Evolutionary conservation across 1,140 invertebrate species (phyloP), one percentile per base, ranked within the genome.

Genomic region (Augochlora pura): DNA sequence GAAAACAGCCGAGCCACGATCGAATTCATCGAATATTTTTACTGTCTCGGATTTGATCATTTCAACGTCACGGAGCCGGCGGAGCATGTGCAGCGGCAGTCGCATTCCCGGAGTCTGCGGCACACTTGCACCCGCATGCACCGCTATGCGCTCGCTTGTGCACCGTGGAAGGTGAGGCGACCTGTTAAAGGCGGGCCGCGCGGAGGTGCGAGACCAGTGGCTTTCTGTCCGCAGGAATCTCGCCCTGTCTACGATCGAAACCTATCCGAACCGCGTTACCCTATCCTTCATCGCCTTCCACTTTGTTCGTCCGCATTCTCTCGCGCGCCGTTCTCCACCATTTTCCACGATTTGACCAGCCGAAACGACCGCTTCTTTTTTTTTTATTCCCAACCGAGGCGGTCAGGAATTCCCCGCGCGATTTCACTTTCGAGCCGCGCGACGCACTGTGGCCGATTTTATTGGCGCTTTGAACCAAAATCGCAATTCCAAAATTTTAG

Each of bases 211-310:
- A 64, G 38, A n/a, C n/a, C 8, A 3, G 64, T 49, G 32, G 32
- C 46, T 54, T 54, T 54, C 66, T 21, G 66, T 54, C 62, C 62
- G 23, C 42, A 65, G n/a, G 63, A 75, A 65, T 66, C 63, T 75
- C 27, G 49, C 66, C 38, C 49, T n/a, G 60, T 18, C 23, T 70
- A n/a, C 27, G 46, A 63, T 70, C n/a, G 62, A 70, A 63, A 62
- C 42, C 9, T 42, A 59, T 46, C 49, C 39, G 60, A 70, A 62
- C 42, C 59, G 71, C 64, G 75, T 70, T 70, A 69, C 75, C 75
- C 65, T 59, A 46, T 66, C 64, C n/a, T 4, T n/a, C 10, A 70
- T 38, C 54, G 65, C 64, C 59, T 64, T 52, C 60, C 25, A 21
- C 23, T 4, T n/a, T 23, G 18, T 27, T 64, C 42, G 69, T 42